Evolutionary conservation across 1,140 invertebrate genomes (phyloP).

Genomic region (Cydia amplana): DNA sequence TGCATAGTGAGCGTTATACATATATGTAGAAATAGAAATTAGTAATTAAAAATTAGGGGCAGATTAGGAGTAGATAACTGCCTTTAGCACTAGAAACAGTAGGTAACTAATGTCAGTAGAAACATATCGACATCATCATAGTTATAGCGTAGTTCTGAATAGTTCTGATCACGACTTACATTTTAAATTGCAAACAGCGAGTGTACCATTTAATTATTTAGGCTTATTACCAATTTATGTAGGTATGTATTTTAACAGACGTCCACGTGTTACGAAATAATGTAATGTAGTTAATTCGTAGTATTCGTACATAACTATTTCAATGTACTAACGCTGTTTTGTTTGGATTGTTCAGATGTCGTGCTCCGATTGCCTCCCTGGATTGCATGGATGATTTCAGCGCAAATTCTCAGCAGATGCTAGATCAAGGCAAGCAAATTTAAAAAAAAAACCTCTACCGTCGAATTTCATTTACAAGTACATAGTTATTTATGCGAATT

Average conservation of each 20-base stretch:
- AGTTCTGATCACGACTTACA: background rate
- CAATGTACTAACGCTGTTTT: conserved; percentile 24
- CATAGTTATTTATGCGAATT: too few relatives aligned
- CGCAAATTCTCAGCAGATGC: conserved; percentile 79
- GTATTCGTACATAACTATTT: background rate
- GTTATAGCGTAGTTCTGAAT: background rate
- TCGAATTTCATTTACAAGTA: background rate
- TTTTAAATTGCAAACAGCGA: background rate
- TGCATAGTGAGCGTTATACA: background rate
- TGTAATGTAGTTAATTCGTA: background rate
- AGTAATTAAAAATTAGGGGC: background rate
- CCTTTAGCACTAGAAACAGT: conserved; percentile 9
- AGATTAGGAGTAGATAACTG: conserved; percentile 11
- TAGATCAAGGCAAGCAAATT: conserved; percentile 72
- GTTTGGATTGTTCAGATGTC: conserved; percentile 83
- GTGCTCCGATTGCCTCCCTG: conserved; percentile 93
- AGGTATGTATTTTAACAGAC: background rate
- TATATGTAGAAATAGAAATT: background rate
- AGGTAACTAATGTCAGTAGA: background rate
- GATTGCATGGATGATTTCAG: conserved; percentile 97
- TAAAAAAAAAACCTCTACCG: conserved; percentile 17
- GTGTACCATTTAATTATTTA: background rate
- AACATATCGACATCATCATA: background rate
- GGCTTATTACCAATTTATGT: background rate
- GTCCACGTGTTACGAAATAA: background rate